phyloP scores from a whole-genome alignment of 2,888 invertebrate genomes.

The Cremastobaeus sp. region DNA sequence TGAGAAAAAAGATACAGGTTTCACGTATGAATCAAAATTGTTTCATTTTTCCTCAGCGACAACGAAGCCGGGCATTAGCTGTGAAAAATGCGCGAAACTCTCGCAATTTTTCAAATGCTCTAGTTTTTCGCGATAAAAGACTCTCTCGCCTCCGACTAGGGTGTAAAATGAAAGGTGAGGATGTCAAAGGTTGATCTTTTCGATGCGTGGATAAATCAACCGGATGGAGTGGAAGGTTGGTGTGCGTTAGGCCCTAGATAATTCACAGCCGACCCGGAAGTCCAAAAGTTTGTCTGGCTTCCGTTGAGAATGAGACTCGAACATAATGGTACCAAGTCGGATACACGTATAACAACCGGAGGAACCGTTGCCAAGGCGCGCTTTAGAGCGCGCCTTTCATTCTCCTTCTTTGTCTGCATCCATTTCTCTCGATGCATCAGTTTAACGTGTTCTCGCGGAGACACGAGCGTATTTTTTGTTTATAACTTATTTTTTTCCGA shows the following conservation, averaged over 20 bases:
- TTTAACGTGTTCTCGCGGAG: constrained; percentile 19
- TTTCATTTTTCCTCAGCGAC: no score
- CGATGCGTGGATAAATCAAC: constrained; percentile 37
- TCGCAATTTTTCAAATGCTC: no score
- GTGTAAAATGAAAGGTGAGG: constrained; percentile 20
- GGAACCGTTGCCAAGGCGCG: constrained; percentile 24
- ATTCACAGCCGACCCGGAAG: constrained; percentile 45
- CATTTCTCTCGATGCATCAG: constrained; percentile 1
- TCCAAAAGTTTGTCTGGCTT: constrained; percentile 38
- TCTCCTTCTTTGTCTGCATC: constrained; percentile 10
- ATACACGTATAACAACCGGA: constrained; percentile 12
- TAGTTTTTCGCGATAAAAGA: no score
- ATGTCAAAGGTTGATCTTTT: constrained; percentile 25
- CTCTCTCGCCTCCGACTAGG: constrained; percentile 50
- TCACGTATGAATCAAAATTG: no score
- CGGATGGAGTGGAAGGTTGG: constrained; percentile 29
- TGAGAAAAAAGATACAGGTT: no score
- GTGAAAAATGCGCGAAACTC: no score
- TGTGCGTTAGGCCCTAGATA: constrained; percentile 28
- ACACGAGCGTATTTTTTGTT: constrained; percentile 8
- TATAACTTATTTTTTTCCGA: constrained; percentile 6
- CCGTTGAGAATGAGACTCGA: constrained; percentile 16
- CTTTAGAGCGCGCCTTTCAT: constrained; percentile 11
- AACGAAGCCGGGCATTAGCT: no score
- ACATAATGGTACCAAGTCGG: constrained; percentile 22